Percentiles rank a stretch among this genome's conserved stretches.
These are phyloP conservation scores for Erythrocercus mccallii DNA, from an alignment of 2,113 vertebrate genomes.

Conservation along the genomic window DNA sequence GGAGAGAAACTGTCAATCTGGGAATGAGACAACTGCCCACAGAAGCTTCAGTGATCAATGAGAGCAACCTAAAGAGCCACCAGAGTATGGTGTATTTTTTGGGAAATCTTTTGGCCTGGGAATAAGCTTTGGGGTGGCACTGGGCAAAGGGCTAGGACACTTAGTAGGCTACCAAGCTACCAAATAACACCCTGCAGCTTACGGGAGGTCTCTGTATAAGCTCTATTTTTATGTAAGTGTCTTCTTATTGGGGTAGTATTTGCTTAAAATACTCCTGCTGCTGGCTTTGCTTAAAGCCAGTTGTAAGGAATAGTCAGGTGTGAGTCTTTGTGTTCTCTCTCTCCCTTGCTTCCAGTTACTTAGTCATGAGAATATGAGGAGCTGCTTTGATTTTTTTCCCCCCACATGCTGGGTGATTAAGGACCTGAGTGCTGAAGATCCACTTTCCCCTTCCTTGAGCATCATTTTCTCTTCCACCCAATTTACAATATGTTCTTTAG, in stretches of 20 bases:
- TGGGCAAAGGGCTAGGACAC: background rate
- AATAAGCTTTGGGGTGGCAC: background rate
- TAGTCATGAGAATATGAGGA: background rate
- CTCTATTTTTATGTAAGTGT: background rate
- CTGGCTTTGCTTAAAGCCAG: background rate
- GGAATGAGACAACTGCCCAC: background rate
- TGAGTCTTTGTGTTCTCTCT: background rate
- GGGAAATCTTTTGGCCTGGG: background rate
- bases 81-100: background rate
- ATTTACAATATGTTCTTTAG: conserved; percentile 4
- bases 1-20: background rate
- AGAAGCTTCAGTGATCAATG: background rate
- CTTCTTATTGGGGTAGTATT: background rate
- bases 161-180: background rate
- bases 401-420: background rate
- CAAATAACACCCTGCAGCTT: background rate
- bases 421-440: conserved; percentile 25
- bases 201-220: background rate
- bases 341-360: background rate
- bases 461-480: conserved; percentile 5
- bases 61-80: background rate
- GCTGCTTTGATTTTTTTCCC: background rate
- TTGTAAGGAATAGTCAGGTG: background rate
- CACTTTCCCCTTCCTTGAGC: background rate
- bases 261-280: background rate